Evolutionary conservation across 2,888 invertebrate genomes (phyloP).

Genomic region (Cantharis flavilabris): DNA sequence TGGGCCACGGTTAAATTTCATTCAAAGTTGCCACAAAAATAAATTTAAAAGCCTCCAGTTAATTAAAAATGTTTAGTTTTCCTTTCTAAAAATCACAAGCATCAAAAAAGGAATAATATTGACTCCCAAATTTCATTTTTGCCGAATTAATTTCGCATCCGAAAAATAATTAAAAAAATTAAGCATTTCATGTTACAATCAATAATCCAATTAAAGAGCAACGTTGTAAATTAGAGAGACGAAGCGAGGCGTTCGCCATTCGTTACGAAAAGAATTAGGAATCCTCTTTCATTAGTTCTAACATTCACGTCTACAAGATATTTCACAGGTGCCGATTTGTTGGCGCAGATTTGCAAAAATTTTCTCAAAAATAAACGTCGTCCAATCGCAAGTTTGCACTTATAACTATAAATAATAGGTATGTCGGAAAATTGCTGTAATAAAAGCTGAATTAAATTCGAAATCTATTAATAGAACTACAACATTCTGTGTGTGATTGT

Average conservation of each 20-base stretch:
- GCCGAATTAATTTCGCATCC: background rate
- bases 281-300: slow-evolving; percentile 24
- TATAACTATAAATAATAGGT: too few relatives aligned
- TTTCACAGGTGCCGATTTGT: background rate
- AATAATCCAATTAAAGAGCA: slow-evolving; percentile 21
- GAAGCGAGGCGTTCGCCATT: slow-evolving; percentile 17
- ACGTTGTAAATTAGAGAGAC: background rate
- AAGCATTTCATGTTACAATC: slow-evolving; percentile 7
- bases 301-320: slow-evolving; percentile 12
- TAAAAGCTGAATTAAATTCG: background rate
- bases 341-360: background rate
- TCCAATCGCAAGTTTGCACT: too few relatives aligned
- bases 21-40: background rate
- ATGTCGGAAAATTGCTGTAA: too few relatives aligned
- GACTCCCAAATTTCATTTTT: background rate
- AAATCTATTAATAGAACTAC: slow-evolving; percentile 14
- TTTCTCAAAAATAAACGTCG: too few relatives aligned
- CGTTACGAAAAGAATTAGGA: slow-evolving; percentile 20
- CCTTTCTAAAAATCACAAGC: background rate
- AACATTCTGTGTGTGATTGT: background rate
- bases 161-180: background rate
- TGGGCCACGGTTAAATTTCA: slow-evolving; percentile 4
- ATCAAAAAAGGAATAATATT: background rate
- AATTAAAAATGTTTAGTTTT: slow-evolving; percentile 10
- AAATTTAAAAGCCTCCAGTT: background rate